Evolutionary conservation across 23 tunicate genomes (phyloP).

Genomic region (Botrylloides violaceus): DNA sequence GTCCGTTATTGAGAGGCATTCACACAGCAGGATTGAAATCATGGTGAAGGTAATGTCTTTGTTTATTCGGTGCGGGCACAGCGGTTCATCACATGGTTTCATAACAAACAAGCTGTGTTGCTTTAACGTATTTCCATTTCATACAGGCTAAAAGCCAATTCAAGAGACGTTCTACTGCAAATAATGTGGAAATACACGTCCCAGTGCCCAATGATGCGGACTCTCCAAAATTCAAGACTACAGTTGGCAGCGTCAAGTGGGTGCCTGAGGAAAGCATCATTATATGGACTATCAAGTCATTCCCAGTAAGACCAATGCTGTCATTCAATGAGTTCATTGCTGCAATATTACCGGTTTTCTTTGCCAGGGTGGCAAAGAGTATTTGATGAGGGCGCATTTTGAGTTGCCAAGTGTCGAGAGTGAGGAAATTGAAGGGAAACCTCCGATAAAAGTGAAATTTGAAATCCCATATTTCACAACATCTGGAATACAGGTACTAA

Average conservation of each 20-base stretch:
- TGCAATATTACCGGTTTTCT: background rate
- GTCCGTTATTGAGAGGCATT: conserved; percentile 85
- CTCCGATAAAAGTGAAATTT: conserved; percentile 90
- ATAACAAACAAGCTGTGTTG: background rate
- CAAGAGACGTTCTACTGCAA: conserved; percentile 93
- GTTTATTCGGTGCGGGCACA: background rate
- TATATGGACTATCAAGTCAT: conserved; percentile 87
- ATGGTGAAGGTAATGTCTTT: conserved; percentile 76
- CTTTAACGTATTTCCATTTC: background rate
- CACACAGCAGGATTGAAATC: conserved; percentile 93
- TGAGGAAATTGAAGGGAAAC: conserved; percentile 96
- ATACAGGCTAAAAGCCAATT: conserved; percentile 93
- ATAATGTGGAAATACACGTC: conserved; percentile 86
- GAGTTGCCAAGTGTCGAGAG: conserved; percentile 93
- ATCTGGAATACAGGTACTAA: conserved; percentile 79
- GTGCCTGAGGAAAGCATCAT: conserved; percentile 67
- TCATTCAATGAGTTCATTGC: background rate
- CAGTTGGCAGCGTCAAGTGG: conserved; percentile 96
- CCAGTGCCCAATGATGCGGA: conserved; percentile 97
- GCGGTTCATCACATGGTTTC: background rate
- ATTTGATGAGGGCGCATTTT: conserved; percentile 94
- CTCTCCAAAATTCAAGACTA: conserved; percentile 91
- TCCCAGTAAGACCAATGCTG: conserved; percentile 51
- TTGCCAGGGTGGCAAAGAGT: conserved; percentile 91
- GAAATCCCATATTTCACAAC: conserved; percentile 96